phyloP scores from a whole-genome alignment of 2,113 vertebrate genomes.

The Asarcornis scutulata region DNA sequence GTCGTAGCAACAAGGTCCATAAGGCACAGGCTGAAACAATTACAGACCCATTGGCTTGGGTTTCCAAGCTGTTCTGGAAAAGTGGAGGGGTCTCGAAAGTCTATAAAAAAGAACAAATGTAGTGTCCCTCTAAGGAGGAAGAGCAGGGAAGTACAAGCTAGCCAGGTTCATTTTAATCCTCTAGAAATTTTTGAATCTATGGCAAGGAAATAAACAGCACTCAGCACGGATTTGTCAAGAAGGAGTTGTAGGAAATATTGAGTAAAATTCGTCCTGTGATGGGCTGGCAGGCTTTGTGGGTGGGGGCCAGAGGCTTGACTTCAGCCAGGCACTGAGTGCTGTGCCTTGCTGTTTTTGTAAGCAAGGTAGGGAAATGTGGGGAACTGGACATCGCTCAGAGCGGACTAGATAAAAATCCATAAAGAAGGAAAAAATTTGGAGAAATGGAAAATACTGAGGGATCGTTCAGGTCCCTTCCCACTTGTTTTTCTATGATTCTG shows the following conservation, averaged over 20 bases:
- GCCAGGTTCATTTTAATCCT: neutral
- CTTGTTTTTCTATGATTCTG: neutral
- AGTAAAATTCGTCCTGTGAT: neutral
- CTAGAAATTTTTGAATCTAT: neutral
- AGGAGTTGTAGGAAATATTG: neutral
- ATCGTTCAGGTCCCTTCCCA: rapidly evolving
- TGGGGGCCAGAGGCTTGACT: rapidly evolving
- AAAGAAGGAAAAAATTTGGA: neutral
- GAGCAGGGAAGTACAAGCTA: neutral
- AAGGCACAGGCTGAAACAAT: neutral
- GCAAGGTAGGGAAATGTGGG: neutral
- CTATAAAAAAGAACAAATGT: neutral
- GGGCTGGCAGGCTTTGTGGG: neutral
- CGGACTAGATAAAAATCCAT: neutral
- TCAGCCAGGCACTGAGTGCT: neutral
- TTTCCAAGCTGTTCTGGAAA: neutral
- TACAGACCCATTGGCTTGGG: neutral
- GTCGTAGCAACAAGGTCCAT: neutral
- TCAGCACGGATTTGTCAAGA: neutral
- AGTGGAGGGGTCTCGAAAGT: neutral
- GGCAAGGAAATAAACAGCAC: neutral
- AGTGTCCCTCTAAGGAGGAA: neutral
- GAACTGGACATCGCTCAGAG: neutral
- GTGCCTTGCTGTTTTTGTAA: neutral
- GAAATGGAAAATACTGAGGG: neutral